Conservation (phyloP, 2,797 vertebrate species). For the Leptoclinus maculatus region DNA sequence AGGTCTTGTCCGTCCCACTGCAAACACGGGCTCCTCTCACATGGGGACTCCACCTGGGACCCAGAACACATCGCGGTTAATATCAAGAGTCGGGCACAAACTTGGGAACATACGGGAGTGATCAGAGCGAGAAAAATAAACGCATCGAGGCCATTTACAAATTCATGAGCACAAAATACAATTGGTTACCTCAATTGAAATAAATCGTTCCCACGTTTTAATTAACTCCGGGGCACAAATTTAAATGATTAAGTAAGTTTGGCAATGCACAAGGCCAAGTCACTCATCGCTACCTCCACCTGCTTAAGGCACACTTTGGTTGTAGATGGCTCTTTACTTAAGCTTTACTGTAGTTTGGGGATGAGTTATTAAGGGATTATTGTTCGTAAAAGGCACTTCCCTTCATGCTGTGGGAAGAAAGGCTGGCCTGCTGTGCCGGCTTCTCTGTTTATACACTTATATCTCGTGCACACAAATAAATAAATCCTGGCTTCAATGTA, state of each 20-base stretch:
- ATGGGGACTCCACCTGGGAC: constrained; percentile 91
- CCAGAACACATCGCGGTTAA: constrained; percentile 29
- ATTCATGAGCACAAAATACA: not conserved
- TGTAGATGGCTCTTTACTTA: not conserved
- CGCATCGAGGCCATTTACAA: not conserved
- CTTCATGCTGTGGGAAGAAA: not conserved
- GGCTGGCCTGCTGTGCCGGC: not conserved
- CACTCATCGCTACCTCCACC: not conserved
- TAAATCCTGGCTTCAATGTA: not conserved
- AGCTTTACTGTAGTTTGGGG: not conserved
- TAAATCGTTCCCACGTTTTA: not conserved
- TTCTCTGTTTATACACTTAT: not conserved
- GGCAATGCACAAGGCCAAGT: not conserved
- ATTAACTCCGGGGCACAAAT: not conserved
- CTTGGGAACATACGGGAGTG: not conserved
- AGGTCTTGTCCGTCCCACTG: constrained; percentile 94
- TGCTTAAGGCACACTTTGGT: not conserved
- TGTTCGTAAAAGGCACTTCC: not conserved
- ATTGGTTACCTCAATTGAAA: not conserved
- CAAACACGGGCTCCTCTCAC: constrained; percentile 89
- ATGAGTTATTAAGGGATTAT: not conserved
- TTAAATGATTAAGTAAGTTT: not conserved
- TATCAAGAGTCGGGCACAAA: not conserved
- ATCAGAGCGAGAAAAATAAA: accelerated
- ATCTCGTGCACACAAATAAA: not conserved